These are phyloP conservation scores for Tigriopus japonicus DNA, from an alignment of 1,140 invertebrate species.

Conservation along the genomic window DNA sequence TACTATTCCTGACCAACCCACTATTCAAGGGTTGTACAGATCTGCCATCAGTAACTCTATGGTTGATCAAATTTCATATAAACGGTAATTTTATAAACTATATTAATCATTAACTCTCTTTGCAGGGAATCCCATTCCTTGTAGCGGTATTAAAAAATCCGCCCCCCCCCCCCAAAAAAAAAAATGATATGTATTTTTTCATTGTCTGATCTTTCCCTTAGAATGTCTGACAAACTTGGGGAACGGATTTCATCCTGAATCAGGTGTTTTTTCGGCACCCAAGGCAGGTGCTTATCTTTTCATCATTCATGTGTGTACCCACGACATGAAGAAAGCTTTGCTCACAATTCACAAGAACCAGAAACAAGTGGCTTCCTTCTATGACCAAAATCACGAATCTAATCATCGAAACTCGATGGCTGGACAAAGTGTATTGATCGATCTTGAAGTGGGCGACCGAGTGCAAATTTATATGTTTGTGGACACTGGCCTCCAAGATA, in stretches of 20 bases:
- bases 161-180: too few species aligned
- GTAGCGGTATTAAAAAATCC: too few species aligned
- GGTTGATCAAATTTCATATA: too few species aligned
- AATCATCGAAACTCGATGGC: slow-evolving; percentile 15
- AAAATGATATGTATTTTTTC: too few species aligned
- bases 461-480: slow-evolving; percentile 9
- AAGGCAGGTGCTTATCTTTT: slow-evolving; percentile 9
- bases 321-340: slow-evolving; percentile 7
- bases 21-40: too few species aligned
- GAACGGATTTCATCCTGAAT: slow-evolving; percentile 2
- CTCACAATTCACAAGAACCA: slow-evolving; percentile 2
- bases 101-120: too few species aligned
- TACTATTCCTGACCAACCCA: too few species aligned
- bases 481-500: slow-evolving; percentile 4
- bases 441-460: slow-evolving; percentile 8
- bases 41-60: too few species aligned
- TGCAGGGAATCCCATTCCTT: too few species aligned
- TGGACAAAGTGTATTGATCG: neutral
- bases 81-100: too few species aligned
- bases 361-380: slow-evolving; percentile 11
- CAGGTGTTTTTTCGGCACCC: slow-evolving; percentile 12
- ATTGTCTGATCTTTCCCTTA: neutral
- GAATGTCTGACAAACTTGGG: slow-evolving; percentile 3
- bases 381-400: slow-evolving; percentile 14
- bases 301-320: slow-evolving; percentile 7